These are phyloP conservation scores for Ethmia dodecea DNA, from an alignment of 2,888 invertebrate genomes.

Conservation along the genomic window DNA sequence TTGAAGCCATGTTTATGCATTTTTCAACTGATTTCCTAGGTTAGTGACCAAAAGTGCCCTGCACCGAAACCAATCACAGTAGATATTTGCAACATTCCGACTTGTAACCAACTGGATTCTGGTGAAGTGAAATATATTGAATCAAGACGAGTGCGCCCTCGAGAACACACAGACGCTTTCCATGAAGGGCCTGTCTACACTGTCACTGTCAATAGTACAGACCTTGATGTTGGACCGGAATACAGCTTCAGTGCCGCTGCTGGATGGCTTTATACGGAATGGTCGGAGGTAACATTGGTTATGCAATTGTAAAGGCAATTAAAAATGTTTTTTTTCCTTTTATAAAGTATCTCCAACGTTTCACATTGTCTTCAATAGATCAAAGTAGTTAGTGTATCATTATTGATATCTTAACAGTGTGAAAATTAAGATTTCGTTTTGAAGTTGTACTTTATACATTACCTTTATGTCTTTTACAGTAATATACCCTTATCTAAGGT, in stretches of 20 bases:
- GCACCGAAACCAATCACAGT: slow-evolving; percentile 44
- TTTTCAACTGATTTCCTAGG: slow-evolving; percentile 27
- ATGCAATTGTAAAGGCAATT: too few relatives aligned
- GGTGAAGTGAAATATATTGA: slow-evolving; percentile 38
- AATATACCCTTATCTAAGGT: too few relatives aligned
- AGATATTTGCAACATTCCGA: slow-evolving; percentile 53
- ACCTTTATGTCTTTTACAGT: too few relatives aligned
- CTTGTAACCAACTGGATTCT: slow-evolving; percentile 33
- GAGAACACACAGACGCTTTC: slow-evolving; percentile 54
- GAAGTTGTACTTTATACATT: too few relatives aligned
- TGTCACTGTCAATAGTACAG: slow-evolving; percentile 50
- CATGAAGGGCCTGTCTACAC: slow-evolving; percentile 61
- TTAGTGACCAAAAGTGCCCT: slow-evolving; percentile 60
- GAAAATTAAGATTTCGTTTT: too few relatives aligned
- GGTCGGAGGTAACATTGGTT: slow-evolving; percentile 79
- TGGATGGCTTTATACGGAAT: slow-evolving; percentile 78
- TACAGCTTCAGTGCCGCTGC: slow-evolving; percentile 54
- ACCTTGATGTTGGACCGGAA: slow-evolving; percentile 53
- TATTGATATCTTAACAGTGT: too few relatives aligned
- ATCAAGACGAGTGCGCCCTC: slow-evolving; percentile 32
- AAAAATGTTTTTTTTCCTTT: too few relatives aligned
- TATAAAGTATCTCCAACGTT: too few relatives aligned
- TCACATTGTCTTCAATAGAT: too few relatives aligned
- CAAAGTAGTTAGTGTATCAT: too few relatives aligned
- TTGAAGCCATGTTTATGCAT: not conserved